Evolutionary conservation across 2,888 invertebrate species (phyloP).

Genomic region (Pristionchus entomophagus): DNA sequence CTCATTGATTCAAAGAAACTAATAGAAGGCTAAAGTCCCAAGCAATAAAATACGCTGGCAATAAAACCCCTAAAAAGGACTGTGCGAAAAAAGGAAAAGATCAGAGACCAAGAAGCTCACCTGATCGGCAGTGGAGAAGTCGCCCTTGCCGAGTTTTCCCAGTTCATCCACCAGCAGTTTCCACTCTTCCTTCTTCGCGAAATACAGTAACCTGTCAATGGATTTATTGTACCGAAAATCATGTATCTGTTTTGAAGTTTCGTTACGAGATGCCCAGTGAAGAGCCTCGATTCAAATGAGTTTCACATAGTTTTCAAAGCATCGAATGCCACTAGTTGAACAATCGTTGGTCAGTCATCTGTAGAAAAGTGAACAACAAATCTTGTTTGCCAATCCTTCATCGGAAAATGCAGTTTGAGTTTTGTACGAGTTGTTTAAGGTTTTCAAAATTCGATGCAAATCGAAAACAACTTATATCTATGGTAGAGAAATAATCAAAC

Average conservation of each 20-base stretch:
- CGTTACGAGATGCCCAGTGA: not conserved
- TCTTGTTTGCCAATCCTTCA: too few relatives aligned
- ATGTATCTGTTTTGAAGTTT: too few relatives aligned
- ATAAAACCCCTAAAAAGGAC: too few relatives aligned
- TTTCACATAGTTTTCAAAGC: not conserved
- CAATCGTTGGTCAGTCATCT: not conserved
- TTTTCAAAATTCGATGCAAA: too few relatives aligned
- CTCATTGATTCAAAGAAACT: too few relatives aligned
- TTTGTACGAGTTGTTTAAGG: too few relatives aligned
- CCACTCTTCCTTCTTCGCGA: constrained; percentile 71
- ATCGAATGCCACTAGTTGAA: not conserved
- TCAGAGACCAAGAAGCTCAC: constrained; percentile 52
- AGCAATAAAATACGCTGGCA: too few relatives aligned
- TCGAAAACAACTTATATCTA: not conserved
- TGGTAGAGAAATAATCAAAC: too few relatives aligned
- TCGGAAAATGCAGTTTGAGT: too few relatives aligned
- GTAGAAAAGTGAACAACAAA: too few relatives aligned
- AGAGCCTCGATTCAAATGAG: too few relatives aligned
- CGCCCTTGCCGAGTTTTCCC: constrained; percentile 57
- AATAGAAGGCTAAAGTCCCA: too few relatives aligned
- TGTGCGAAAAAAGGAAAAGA: not conserved
- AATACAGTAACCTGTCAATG: constrained; percentile 58
- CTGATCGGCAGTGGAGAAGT: constrained; percentile 68
- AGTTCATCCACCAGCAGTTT: constrained; percentile 64
- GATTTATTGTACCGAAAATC: not conserved